Evolutionary conservation across 2,888 invertebrate species (phyloP), one percentile per base, ranked within the genome.

Genomic region (Baccha elongata): DNA sequence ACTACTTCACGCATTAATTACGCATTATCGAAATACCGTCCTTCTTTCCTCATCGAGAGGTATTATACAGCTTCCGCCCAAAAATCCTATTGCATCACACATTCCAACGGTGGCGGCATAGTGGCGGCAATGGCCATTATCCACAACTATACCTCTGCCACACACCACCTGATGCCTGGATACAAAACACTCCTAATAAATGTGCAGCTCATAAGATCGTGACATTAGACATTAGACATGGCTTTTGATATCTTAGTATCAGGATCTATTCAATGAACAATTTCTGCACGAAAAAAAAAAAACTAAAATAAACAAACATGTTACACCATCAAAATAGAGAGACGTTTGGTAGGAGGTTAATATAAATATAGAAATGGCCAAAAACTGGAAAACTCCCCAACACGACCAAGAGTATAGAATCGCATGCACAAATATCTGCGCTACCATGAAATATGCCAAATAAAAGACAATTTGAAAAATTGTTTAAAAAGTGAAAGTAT

Each of bases 141-240:
- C 72, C 26, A 64, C 64, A 48, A 15, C 32, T 48, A 19, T 44
- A 21, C 8, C 19, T 40, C 64, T 42, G 44, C 2, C 6, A 5
- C 35, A 13, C 32, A 40, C 74, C 80, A 74, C 69, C 80, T 73
- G 69, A 53, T 62, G 35, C 11, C n/a, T 65, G 35, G 32, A 29
- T 44, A 60, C 44, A 44, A 65, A 75, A 65, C 69, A 64, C 78
- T 58, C 72, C 83, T 73, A 78, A 83, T 73, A 76, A 83, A 83
- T 83, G 83, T 58, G 55, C 78, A 55, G 78, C 78, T 78, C 78
- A 68, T 58, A 74, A 69, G 84, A 84, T 84, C 84, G 60, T 84
- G 84, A 79, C 84, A 84, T 84, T 79, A 79, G 73, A 52, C 78
- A 83, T 72, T 72, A 73, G 65, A 55, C 65, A 55, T 65, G 69